These are phyloP conservation scores for Umimayanthus chanpuru DNA, from an alignment of 92 coral and sea anemone genomes.

Conservation along the genomic window DNA sequence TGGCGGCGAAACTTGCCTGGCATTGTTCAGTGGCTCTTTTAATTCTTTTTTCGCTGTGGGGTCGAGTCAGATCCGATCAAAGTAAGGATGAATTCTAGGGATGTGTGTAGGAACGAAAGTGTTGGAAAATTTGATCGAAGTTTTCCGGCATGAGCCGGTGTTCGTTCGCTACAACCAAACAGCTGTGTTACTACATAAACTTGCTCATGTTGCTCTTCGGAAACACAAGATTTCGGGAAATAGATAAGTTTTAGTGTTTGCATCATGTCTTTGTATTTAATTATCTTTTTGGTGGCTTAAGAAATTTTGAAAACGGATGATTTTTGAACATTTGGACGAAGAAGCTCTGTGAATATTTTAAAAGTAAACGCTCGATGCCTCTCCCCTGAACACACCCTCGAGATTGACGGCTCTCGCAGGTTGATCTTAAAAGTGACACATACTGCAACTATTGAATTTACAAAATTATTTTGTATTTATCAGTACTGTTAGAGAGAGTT, in stretches of 20 bases:
- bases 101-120: neutral
- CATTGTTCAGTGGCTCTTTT: neutral
- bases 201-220: neutral
- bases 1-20: conserved; percentile 31
- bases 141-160: neutral
- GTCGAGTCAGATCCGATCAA: conserved; percentile 8
- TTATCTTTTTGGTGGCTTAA: neutral
- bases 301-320: neutral
- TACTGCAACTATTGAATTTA: neutral
- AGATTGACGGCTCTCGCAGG: neutral
- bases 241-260: neutral
- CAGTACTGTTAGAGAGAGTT: neutral
- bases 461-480: neutral
- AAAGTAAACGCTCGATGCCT: neutral
- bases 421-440: neutral
- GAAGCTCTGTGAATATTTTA: conserved; percentile 18
- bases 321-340: neutral
- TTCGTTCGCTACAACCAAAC: conserved; percentile 21
- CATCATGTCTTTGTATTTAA: neutral
- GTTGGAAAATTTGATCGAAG: too few relatives aligned
- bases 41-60: neutral
- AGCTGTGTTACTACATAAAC: neutral
- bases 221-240: neutral
- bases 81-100: neutral
- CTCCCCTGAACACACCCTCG: conserved; percentile 34